These are phyloP conservation scores for Sitta europaea DNA, from an alignment of 2,113 vertebrate species.

Conservation along the genomic window DNA sequence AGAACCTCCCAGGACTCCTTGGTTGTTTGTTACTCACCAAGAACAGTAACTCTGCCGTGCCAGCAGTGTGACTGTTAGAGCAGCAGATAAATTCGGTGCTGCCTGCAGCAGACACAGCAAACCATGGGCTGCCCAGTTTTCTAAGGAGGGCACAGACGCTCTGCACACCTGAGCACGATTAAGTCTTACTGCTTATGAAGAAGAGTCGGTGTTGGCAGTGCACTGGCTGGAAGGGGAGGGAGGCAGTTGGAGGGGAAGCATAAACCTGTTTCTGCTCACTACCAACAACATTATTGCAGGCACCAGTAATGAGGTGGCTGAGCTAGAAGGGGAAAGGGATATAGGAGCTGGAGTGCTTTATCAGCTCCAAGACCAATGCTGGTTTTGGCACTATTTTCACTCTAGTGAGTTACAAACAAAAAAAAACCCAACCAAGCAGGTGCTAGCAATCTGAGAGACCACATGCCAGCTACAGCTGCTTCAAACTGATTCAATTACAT, in stretches of 20 bases:
- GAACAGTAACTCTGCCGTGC: slow-evolving; percentile 1
- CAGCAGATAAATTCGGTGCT: slow-evolving; percentile 54
- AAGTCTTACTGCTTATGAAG: slow-evolving; percentile 51
- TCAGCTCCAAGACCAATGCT: slow-evolving; percentile 74
- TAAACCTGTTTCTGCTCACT: slow-evolving; percentile 45
- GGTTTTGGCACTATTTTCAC: slow-evolving; percentile 72
- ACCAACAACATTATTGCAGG: slow-evolving; percentile 51
- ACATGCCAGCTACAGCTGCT: slow-evolving; percentile 80
- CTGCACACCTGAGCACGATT: slow-evolving; percentile 74
- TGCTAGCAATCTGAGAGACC: slow-evolving; percentile 76
- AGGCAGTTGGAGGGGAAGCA: slow-evolving; percentile 39
- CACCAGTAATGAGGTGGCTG: slow-evolving; percentile 54
- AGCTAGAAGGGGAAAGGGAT: slow-evolving; percentile 51
- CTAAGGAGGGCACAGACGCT: slow-evolving; percentile 55
- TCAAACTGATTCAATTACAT: slow-evolving; percentile 78
- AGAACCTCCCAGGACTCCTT: background rate
- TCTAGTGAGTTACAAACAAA: slow-evolving; percentile 64
- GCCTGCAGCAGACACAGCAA: slow-evolving; percentile 27
- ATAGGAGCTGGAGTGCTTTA: slow-evolving; percentile 61
- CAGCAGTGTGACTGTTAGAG: slow-evolving; percentile 46
- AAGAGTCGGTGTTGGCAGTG: slow-evolving; percentile 35
- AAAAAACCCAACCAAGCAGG: slow-evolving; percentile 63
- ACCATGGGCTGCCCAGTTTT: slow-evolving; percentile 53
- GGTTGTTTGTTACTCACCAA: slow-evolving; percentile 16
- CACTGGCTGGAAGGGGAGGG: background rate